Evolutionary conservation across 2,797 vertebrate genomes (phyloP).

Genomic region (Loriculus beryllinus): DNA sequence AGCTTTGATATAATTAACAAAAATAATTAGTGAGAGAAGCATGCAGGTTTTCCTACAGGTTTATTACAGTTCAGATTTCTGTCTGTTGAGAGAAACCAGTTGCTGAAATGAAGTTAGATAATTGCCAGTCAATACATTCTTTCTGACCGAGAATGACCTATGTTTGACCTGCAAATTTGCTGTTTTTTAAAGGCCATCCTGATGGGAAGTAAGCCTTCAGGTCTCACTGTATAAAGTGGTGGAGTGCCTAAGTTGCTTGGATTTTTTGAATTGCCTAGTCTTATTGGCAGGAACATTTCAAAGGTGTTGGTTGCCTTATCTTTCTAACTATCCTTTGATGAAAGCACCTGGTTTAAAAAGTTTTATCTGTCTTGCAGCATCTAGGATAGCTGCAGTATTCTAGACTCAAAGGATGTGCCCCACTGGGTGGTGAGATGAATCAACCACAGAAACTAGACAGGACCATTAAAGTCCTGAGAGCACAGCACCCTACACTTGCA

Average conservation of each 20-base stretch:
- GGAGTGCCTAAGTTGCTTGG: not conserved
- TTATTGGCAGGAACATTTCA: not conserved
- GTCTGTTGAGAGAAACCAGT: not conserved
- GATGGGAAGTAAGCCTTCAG: not conserved
- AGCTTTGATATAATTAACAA: not conserved
- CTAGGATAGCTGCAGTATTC: not conserved
- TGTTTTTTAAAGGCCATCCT: not conserved
- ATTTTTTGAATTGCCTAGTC: not conserved
- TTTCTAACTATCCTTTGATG: not conserved
- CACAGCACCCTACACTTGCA: not conserved
- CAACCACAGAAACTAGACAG: not conserved
- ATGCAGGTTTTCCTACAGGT: not conserved
- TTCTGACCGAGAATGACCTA: not conserved
- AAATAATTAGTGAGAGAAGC: not conserved
- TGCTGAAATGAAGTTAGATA: not conserved
- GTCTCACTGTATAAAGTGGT: not conserved
- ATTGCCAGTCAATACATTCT: not conserved
- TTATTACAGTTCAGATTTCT: not conserved
- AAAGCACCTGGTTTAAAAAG: not conserved
- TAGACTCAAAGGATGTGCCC: not conserved
- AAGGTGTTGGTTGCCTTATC: not conserved
- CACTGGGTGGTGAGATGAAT: not conserved
- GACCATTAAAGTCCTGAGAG: not conserved
- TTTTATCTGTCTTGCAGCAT: not conserved
- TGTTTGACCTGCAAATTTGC: not conserved